Base-by-base conservation (phyloP, 2,797 vertebrate species). In the Acrossocheilus fasciatus region DNA sequence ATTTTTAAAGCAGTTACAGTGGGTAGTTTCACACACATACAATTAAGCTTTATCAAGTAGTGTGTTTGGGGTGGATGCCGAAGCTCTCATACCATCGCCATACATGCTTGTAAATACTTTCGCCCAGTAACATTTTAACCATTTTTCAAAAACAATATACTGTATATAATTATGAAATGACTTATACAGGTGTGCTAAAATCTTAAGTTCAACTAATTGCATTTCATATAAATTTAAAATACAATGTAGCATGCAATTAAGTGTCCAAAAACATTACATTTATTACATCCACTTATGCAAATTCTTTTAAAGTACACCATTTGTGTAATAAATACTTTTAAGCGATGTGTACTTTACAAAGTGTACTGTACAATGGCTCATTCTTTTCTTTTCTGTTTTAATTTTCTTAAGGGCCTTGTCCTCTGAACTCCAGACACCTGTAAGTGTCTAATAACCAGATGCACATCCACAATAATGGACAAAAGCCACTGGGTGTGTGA, bases 391-490 rank as follows among this genome's bases (percentile, higher is more conserved):
- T 41, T 12, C 39, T 26, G 64, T 36, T 80, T 20, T 30, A 12
- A 26, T 12, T 18, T 7, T 81, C 26, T 23, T 68, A 6, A 79
- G 12, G 34, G n/a, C 52, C 23, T 45, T 68, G 54, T 12, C 47
- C 62, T 78, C 18, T 70, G 26, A 36, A 83, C 81, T 77, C 54
- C 50, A 50, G 50, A 68, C 81, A 62, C n/a, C 87, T 78, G 83
- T 68, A 72, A 2, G 3, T 80, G 52, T 66, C 34, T n/a, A 77
- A 62, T 66, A 76, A 66, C 30, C 26, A 81, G 17, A 87, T 74
- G 74, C 26, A 41, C 26, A 23, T 73, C 39, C 30, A 73, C 54
- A 73, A 6, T 26, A 72, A 75, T 26, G 45, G 41, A 69, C 75
- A 36, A 74, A 82, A 64, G 80, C 62, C 47, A 77, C 69, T 39